These are phyloP conservation scores for Caenorhabditis parvicauda DNA, from an alignment of 2,888 invertebrate genomes.

Conservation along the genomic window DNA sequence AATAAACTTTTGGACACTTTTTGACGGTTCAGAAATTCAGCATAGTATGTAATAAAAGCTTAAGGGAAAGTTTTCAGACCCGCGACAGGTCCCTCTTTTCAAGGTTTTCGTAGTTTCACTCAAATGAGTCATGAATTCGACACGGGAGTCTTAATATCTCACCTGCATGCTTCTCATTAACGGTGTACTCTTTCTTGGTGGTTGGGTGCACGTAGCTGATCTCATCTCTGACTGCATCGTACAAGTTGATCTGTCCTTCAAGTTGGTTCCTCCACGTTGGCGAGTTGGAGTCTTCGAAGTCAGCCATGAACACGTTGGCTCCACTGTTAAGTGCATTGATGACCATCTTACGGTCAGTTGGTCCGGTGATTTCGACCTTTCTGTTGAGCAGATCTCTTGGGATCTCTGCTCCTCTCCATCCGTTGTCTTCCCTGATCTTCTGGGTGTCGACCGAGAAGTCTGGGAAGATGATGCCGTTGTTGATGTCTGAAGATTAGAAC, in stretches of 20 bases:
- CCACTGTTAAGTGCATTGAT: constrained; percentile 71
- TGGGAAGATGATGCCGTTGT: constrained; percentile 60
- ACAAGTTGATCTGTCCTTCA: constrained; percentile 71
- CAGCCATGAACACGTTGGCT: constrained; percentile 62
- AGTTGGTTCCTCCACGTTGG: constrained; percentile 75
- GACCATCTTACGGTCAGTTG: constrained; percentile 69
- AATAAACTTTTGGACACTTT: no score
- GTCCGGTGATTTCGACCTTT: constrained; percentile 67
- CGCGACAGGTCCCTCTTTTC: no score
- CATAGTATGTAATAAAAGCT: no score
- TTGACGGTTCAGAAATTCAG: no score
- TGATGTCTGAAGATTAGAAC: constrained; percentile 44
- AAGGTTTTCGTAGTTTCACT: no score
- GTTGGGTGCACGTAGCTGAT: constrained; percentile 60
- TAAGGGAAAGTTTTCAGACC: no score
- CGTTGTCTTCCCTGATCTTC: constrained; percentile 65
- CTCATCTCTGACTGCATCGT: constrained; percentile 68
- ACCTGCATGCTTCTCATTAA: constrained; percentile 67
- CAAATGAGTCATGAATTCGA: no score
- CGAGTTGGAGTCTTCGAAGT: constrained; percentile 72
- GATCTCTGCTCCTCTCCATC: constrained; percentile 67
- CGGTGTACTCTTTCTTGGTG: constrained; percentile 58
- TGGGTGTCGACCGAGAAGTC: constrained; percentile 67
- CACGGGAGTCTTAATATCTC: no score
- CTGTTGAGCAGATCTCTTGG: constrained; percentile 55